These are phyloP conservation scores for Heliconius charithonia DNA, from an alignment of 2,888 invertebrate genomes.

Conservation along the genomic window DNA sequence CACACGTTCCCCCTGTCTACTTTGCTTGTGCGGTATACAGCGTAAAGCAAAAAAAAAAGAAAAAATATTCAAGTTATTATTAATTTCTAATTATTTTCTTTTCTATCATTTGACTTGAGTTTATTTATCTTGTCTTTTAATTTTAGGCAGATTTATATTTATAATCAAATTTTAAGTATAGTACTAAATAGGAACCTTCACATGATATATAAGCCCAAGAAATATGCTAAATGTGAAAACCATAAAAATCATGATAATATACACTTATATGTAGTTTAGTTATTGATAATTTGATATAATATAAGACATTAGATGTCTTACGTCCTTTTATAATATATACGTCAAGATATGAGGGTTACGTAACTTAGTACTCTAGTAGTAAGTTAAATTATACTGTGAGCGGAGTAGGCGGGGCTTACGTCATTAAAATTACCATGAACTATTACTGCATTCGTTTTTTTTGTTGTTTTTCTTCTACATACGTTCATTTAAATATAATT, in stretches of 20 bases:
- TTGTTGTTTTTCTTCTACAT: slow-evolving; percentile 5
- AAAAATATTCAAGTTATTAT: too few relatives aligned
- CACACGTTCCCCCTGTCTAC: too few relatives aligned
- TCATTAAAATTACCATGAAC: slow-evolving; percentile 24
- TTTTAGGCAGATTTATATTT: not conserved
- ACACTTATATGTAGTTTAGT: not conserved
- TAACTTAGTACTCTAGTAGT: slow-evolving; percentile 1
- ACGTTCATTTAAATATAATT: not conserved
- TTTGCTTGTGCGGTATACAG: too few relatives aligned
- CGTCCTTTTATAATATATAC: not conserved
- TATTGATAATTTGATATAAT: not conserved
- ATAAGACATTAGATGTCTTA: not conserved
- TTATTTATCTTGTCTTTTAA: not conserved
- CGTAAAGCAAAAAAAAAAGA: too few relatives aligned
- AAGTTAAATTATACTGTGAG: not conserved
- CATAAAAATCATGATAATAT: not conserved
- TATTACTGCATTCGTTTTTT: slow-evolving; percentile 15
- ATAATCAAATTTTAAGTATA: not conserved
- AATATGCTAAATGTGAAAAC: not conserved
- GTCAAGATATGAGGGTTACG: not conserved
- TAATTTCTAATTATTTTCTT: too few relatives aligned
- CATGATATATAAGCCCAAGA: not conserved
- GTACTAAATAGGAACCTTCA: not conserved
- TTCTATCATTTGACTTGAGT: not conserved
- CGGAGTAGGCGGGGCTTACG: slow-evolving; percentile 19